phyloP scores from a whole-genome alignment of 2,113 vertebrate species.

The Meles meles region DNA sequence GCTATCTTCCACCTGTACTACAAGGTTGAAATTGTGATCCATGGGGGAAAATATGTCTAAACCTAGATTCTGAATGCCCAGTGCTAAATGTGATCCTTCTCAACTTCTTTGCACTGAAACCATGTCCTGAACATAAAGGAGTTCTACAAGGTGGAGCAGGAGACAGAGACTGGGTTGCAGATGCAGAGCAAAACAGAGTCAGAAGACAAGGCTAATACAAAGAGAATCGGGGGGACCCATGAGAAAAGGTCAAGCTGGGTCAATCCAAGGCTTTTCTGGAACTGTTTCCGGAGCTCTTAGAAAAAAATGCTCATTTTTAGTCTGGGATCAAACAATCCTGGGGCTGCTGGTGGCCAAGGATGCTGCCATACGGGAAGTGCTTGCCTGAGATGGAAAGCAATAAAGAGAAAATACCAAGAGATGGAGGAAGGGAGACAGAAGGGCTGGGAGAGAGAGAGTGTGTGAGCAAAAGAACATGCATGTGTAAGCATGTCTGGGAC shows the following conservation, averaged over 20 bases:
- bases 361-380: background rate
- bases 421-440: background rate
- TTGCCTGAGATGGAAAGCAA: background rate
- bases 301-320: background rate
- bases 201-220: background rate
- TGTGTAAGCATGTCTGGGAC: background rate
- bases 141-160: background rate
- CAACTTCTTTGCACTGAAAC: background rate
- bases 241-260: background rate
- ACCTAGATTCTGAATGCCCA: background rate
- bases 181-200: background rate
- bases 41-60: background rate
- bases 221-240: background rate
- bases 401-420: background rate
- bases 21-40: background rate
- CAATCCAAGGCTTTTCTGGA: background rate
- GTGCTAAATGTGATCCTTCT: background rate
- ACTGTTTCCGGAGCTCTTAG: background rate
- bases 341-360: background rate
- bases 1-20: background rate
- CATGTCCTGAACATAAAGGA: background rate
- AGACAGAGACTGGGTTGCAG: background rate
- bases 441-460: background rate
- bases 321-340: background rate
- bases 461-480: background rate